Base-by-base conservation (phyloP, 2,888 invertebrate species). In the Poecilus cupreus region DNA sequence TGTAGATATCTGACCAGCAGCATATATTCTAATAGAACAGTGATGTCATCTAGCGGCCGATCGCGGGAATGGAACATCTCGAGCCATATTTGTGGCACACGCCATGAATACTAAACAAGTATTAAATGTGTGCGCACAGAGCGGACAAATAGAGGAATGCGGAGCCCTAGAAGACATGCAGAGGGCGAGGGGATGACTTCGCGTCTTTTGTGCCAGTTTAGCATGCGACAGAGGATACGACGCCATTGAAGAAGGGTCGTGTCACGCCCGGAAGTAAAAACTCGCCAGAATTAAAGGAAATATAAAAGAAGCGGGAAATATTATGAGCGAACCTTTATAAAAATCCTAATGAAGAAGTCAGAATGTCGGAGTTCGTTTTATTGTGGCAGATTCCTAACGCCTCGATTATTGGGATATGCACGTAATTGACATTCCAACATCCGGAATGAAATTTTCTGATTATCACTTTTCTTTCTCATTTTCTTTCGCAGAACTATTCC, bases 21-120 rank as follows among this genome's bases (percentile, higher is more conserved):
- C 70, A 79, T 80, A 54, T 39, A 39, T 57, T 57, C 72, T 54
- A 39, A 80, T 79, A 16, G 39, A 39, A 32, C 16, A 39, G 11
- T 11, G 43, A 37, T 72, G 72, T 54, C 80, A 80, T 72, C 80
- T 72, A 60, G 79, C 51, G 70, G 64, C 70, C 70, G 79, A 79
- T 79, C 79, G 79, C 51, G 39, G 51, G 72, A 68, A 70, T 68
- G 80, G 80, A 80, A 57, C 80, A 80, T 72, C 80, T 70, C 72
- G 22, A 80, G 80, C 72, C 70, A 80, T 80, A 80, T 80, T 80
- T 80, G 80, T 80, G 80, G 54, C 80, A 80, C 70, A 57, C 57
- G 80, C 72, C 20, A 80, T 80, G 80, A 80, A 80, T 80, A 80
- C 80, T 80, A 80, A 80, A 80, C 80, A 72, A 70, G 80, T 80